Evolutionary conservation across 2,797 vertebrate species (phyloP).

Genomic region (Rhinogobio ventralis): DNA sequence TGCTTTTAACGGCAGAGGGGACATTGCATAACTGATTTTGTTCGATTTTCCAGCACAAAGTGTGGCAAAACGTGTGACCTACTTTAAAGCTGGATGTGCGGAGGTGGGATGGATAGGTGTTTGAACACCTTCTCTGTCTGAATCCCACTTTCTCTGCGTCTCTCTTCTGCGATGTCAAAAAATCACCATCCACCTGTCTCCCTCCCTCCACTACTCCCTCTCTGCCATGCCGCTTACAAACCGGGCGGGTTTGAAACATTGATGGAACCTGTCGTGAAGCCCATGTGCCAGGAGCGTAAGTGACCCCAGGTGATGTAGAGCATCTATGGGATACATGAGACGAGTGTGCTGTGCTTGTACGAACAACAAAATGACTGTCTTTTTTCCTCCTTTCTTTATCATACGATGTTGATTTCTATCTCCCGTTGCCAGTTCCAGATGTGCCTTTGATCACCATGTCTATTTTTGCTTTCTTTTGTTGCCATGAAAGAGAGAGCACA

Average conservation of each 20-base stretch:
- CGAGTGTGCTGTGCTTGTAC: constrained; percentile 66
- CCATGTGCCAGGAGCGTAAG: constrained; percentile 60
- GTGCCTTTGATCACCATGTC: constrained; percentile 76
- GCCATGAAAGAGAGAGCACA: constrained; percentile 70
- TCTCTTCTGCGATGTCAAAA: constrained; percentile 18
- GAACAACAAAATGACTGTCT: constrained; percentile 63
- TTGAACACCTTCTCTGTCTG: constrained; percentile 56
- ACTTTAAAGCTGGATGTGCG: constrained; percentile 56
- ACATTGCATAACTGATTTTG: constrained; percentile 58
- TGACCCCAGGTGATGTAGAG: constrained; percentile 73
- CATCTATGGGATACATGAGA: constrained; percentile 67
- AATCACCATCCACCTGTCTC: constrained; percentile 13
- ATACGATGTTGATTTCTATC: constrained; percentile 70
- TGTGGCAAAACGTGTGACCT: constrained; percentile 65
- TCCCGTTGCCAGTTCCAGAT: constrained; percentile 71
- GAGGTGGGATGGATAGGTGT: constrained; percentile 48
- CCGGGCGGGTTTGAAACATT: constrained; percentile 70
- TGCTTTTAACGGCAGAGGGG: constrained; percentile 54
- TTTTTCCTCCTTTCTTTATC: constrained; percentile 53
- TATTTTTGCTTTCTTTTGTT: constrained; percentile 77
- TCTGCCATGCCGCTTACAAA: constrained; percentile 50
- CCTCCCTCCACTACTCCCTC: constrained; percentile 32
- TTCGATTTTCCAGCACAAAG: constrained; percentile 58
- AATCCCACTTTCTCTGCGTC: constrained; percentile 44
- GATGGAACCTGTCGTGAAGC: constrained; percentile 67